These are phyloP conservation scores for Zonitis immaculata DNA, from an alignment of 2,888 invertebrate species.

Conservation along the genomic window DNA sequence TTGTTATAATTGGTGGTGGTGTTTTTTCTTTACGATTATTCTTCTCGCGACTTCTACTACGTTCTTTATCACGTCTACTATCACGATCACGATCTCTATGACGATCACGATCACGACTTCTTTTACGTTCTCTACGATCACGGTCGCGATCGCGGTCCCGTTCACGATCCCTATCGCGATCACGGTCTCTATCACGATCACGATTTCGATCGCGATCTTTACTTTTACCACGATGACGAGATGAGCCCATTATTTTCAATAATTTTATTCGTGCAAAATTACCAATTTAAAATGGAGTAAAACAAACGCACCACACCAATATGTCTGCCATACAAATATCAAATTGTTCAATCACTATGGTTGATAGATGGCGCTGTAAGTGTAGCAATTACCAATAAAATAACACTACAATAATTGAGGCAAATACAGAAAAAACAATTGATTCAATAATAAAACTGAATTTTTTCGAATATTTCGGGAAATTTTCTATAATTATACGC, in stretches of 20 bases:
- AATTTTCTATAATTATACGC: too few species aligned
- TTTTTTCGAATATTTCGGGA: too few species aligned
- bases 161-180: too few species aligned
- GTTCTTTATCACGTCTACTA: slow-evolving; percentile 35
- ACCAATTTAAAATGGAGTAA: too few species aligned
- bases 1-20: slow-evolving; percentile 35
- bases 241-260: slow-evolving; percentile 52
- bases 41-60: slow-evolving; percentile 38
- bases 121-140: slow-evolving; percentile 20
- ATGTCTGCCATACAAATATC: not conserved
- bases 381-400: too few species aligned
- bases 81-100: slow-evolving; percentile 44
- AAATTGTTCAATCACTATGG: not conserved
- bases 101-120: slow-evolving; percentile 29
- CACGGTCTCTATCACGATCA: too few species aligned
- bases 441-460: too few species aligned
- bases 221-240: slow-evolving; percentile 54
- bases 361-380: too few species aligned
- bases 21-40: slow-evolving; percentile 28
- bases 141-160: slow-evolving; percentile 35
- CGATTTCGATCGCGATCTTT: slow-evolving; percentile 50
- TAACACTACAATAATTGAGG: too few species aligned
- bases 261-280: too few species aligned
- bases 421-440: too few species aligned
- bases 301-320: not conserved